Evolutionary conservation across 2,797 vertebrate species (phyloP), one percentile per base, ranked within the genome.

Genomic region (Gambelia wislizenii): DNA sequence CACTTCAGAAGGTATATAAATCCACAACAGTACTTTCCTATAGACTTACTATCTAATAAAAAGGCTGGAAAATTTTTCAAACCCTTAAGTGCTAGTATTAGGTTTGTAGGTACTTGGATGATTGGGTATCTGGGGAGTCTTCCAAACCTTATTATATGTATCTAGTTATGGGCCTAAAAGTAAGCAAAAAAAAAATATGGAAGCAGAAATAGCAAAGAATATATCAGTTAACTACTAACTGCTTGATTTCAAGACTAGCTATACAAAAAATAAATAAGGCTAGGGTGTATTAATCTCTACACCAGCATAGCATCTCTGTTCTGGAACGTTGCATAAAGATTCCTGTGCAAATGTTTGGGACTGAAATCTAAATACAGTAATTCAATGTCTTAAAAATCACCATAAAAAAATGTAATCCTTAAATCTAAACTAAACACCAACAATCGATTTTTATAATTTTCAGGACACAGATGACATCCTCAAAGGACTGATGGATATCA

Each of bases 211-310:
- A 76, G 18, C 9, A 83, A 61, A 83, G 39, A 64, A 88, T 83
- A 64, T 83, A 82, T 83, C 83, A 83, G 54, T 83, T 88, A 88
- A 76, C 83, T 83, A 75, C 70, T 52, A 83, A 83, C 7, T 25
- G 14, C 20, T 75, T 83, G 80, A 83, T 83, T 75, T 76, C 56
- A 83, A 64, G 54, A 49, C 25, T 83, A 27, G 70, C 44, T 88
- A 49, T n/a, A 61, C 72, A 83, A 64, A n/a, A 88, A 83, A 49
- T 54, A 87, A 80, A 52, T n/a, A 82, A 82, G 33, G 67, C 25
- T 74, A 49, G 86, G 69, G 39, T 82, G 54, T 83, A 83, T 54
- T 36, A 83, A 64, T 39, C 44, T 64, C 69, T 74, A 2, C 30
- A 42, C 42, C 56, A 88, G 72, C 7, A 64, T 14, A 81, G 42